Evolutionary conservation across 2,888 invertebrate species (phyloP).

Genomic region (Deroplatys truncata): DNA sequence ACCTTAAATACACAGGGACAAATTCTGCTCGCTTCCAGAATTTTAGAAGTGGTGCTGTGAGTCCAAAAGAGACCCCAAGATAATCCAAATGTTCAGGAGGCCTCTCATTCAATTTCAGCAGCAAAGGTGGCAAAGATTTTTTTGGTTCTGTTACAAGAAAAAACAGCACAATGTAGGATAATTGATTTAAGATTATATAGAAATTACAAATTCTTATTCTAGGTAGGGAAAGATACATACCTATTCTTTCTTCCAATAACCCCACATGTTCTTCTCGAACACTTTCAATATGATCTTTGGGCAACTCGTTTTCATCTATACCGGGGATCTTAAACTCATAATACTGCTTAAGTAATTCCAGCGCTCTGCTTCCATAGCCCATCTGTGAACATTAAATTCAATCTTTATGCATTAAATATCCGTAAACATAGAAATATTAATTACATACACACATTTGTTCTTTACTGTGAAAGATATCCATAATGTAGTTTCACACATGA

Average conservation of each 20-base stretch:
- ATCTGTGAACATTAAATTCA: conserved; percentile 56
- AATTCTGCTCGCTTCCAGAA: conserved; percentile 86
- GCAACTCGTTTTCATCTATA: conserved; percentile 53
- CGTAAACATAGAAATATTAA: neutral
- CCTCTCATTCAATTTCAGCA: conserved; percentile 82
- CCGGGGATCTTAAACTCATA: conserved; percentile 77
- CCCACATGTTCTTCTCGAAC: conserved; percentile 56
- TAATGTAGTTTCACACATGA: too few relatives aligned
- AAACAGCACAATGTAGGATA: neutral
- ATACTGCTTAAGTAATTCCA: conserved; percentile 81
- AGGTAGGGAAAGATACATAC: conserved; percentile 43
- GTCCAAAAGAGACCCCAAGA: conserved; percentile 89
- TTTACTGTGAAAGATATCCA: neutral
- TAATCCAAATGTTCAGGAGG: conserved; percentile 84
- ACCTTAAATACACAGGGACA: conserved; percentile 87
- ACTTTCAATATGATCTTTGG: conserved; percentile 46
- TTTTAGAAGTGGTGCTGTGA: conserved; percentile 82
- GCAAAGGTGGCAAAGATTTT: conserved; percentile 78
- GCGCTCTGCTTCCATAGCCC: conserved; percentile 92
- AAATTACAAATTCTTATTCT: neutral
- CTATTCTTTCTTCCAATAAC: conserved; percentile 66
- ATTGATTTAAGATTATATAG: neutral
- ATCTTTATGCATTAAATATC: conserved; percentile 1
- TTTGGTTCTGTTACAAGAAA: conserved; percentile 53
- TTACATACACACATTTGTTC: neutral